Percentiles rank a stretch among this genome's conserved stretches.
Conservation (phyloP, 1,140 invertebrate genomes). For the Dendroctonus valens region DNA sequence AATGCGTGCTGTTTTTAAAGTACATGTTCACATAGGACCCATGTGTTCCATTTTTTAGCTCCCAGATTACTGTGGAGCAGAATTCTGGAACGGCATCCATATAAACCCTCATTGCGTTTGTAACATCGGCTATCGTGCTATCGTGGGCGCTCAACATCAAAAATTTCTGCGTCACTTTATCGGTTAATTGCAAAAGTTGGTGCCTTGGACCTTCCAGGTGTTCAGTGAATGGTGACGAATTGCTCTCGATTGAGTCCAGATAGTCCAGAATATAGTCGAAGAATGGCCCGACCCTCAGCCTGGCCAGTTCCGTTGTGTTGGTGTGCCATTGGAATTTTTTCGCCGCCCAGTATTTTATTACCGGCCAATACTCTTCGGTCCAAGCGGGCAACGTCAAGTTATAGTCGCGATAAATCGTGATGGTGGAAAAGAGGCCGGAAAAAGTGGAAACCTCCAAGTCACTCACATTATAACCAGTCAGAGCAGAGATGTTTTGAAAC, state of each 20-base stretch:
- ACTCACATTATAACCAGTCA: constrained; percentile 37
- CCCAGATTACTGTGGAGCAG: constrained; percentile 67
- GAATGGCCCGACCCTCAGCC: constrained; percentile 61
- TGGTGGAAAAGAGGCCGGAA: constrained; percentile 62
- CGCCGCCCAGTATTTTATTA: constrained; percentile 53
- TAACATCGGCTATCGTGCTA: constrained; percentile 71
- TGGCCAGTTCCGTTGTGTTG: constrained; percentile 54
- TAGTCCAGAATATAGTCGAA: constrained; percentile 47
- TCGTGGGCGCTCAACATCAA: constrained; percentile 61
- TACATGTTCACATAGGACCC: constrained; percentile 54
- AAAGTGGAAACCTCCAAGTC: constrained; percentile 56
- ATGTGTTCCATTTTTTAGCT: constrained; percentile 54
- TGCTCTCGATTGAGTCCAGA: constrained; percentile 15
- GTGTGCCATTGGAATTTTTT: constrained; percentile 50
- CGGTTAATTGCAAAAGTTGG: neutral
- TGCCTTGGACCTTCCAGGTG: constrained; percentile 1
- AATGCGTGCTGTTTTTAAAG: constrained; percentile 61
- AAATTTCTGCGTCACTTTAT: constrained; percentile 49
- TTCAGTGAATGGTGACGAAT: neutral
- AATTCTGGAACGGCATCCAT: constrained; percentile 72
- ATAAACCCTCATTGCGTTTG: constrained; percentile 71
- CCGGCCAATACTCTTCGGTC: constrained; percentile 58
- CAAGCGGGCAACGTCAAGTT: constrained; percentile 71
- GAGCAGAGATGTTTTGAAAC: constrained; percentile 5
- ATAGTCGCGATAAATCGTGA: constrained; percentile 67